Evolutionary conservation across 2,113 vertebrate genomes (phyloP).

Genomic region (Brachyhypopomus occidentalis): DNA sequence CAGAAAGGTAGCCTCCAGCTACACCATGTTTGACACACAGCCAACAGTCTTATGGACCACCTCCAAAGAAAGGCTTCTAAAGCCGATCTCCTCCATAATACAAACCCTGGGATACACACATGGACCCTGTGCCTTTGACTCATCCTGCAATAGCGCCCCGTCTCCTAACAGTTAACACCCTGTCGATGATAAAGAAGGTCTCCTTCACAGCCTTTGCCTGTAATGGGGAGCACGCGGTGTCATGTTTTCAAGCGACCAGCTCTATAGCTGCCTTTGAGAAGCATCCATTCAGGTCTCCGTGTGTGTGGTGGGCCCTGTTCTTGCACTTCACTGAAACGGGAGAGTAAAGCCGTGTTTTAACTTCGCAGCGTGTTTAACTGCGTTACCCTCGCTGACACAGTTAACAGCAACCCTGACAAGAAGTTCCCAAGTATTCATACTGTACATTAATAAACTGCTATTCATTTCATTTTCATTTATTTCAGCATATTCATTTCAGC

Average conservation of each 20-base stretch:
- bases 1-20: neutral
- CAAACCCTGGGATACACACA: too few species aligned
- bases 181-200: too few species aligned
- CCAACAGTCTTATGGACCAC: too few species aligned
- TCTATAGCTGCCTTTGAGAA: neutral
- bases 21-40: neutral
- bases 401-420: slow-evolving; percentile 7
- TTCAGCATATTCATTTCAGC: slow-evolving; percentile 19
- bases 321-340: neutral
- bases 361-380: neutral
- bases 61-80: too few species aligned
- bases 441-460: slow-evolving; percentile 22
- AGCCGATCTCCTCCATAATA: neutral
- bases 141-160: too few species aligned
- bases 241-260: neutral
- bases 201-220: neutral
- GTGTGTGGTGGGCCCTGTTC: slow-evolving; percentile 4
- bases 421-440: neutral
- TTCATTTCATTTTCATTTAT: too few species aligned
- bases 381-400: neutral
- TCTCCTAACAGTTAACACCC: too few species aligned
- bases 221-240: neutral
- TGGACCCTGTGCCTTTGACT: too few species aligned
- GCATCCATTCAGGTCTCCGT: neutral
- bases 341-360: neutral